Evolutionary conservation across 2,888 invertebrate genomes (phyloP).

Genomic region (Cheilosia vulpina): DNA sequence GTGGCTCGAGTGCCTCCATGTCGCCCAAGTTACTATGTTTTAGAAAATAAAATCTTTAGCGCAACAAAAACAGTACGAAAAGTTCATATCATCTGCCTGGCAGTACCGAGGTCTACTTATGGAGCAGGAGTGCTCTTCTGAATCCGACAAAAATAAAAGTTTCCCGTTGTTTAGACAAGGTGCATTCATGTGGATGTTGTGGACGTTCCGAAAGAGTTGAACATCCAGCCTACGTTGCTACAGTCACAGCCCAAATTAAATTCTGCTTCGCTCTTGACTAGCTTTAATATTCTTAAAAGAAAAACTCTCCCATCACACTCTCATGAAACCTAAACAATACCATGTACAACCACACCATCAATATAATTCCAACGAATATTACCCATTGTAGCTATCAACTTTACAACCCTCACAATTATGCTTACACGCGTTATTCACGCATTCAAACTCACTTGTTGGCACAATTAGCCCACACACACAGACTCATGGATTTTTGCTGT

Average conservation of each 20-base stretch:
- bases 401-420: constrained; percentile 13
- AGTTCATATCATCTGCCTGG: too few species aligned
- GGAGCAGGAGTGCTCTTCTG: too few species aligned
- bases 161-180: too few species aligned
- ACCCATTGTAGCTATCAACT: constrained; percentile 11
- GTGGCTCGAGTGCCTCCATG: too few species aligned
- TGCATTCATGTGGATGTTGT: too few species aligned
- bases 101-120: too few species aligned
- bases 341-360: neutral
- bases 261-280: neutral
- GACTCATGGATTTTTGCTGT: neutral
- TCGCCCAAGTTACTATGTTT: too few species aligned
- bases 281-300: neutral
- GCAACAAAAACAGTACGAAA: too few species aligned
- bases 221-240: too few species aligned
- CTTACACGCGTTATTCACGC: constrained; percentile 33
- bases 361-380: constrained; percentile 8
- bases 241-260: neutral
- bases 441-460: constrained; percentile 55
- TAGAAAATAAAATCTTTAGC: too few species aligned
- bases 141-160: too few species aligned
- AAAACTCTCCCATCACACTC: neutral
- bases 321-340: neutral
- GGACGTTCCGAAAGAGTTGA: too few species aligned
- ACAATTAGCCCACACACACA: constrained; percentile 26